Evolutionary conservation across 2,888 invertebrate genomes (phyloP), one percentile per base, ranked within the genome.

Genomic region (Papilio demoleus): DNA sequence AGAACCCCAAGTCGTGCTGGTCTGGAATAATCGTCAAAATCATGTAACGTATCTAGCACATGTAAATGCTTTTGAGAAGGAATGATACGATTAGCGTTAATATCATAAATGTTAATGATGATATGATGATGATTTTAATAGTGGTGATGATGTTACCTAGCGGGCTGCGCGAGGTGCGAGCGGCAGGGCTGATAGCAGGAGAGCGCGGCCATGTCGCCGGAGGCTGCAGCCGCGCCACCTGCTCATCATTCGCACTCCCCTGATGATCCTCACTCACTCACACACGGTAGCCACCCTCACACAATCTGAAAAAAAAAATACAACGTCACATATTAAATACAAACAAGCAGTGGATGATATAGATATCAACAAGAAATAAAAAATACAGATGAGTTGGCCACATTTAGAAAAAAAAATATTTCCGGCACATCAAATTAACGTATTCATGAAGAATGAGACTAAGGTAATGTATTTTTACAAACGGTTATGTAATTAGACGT

Each of bases 151-250:
- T 14, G 4, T 73, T 78, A 91, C 92, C 92, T 91, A 88, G 90
- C 90, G 75, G 92, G 91, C 76, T 91, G 91, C 53, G 91, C 91
- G 68, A 92, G 88, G 74, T 92, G 91, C 78, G 90, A 89, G 68
- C 91, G 86, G 81, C 91, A 91, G 65, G 92, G 92, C 77, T 90
- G 92, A 84, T 91, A 91, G 81, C 91, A 92, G 76, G 92, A 91
- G 70, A 91, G 86, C 73, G 90, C 88, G 82, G 92, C 91, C 91
- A 92, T 91, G 77, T 78, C 84, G 85, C 83, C 86, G 74, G 78
- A 75, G 76, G 76, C 74, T 75, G 75, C 74, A 76, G 72, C 74
- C 72, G 81, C 79, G 71, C 81, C 80, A 79, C 73, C 73, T 76
- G 77, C 74, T 82, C 91, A 91, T 91, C 88, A 85, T 88, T 87